Base-by-base conservation (phyloP, 2,888 invertebrate species). In the Xylota sylvarum region DNA sequence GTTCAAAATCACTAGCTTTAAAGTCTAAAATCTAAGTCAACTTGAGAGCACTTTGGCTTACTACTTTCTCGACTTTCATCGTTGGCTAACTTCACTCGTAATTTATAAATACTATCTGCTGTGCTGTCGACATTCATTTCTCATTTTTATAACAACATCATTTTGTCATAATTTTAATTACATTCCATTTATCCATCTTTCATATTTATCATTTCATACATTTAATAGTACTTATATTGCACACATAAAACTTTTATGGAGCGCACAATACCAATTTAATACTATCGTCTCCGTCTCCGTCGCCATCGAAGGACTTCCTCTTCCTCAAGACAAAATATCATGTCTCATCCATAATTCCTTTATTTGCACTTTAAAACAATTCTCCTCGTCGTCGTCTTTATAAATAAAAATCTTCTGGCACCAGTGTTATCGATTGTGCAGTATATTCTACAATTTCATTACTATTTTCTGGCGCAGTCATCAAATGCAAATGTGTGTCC, bases 341-440 rank as follows among this genome's bases (percentile, higher is more conserved):
- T 52, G 32, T 14, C 46, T 60, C 69, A 19, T 52, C 12, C 52
- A 70, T 70, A 27, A 62, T 52, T 70, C 52, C 43, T 52, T 55
- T 70, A 70, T 70, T 60, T 60, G 37, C 50, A 52, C 60, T 78
- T 62, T 46, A 70, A 78, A 78, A 70, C 70, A 78, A 78, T 78
- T 65, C 19, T 40, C 30, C 6, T 56, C 50, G 50, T 60, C 40
- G 52, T 43, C 30, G 69, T 60, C 67, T 43, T 27, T 43, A 62
- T 78, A 78, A 78, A 69, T 62, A 78, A 78, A 60, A 62, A n/a
- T 48, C 32, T 60, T 7, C 52, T 78, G 78, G 78, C 78, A 78
- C 78, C 69, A 69, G 69, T 55, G 52, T 27, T 55, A 70, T 70
- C 70, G 78, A 78, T 62, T 60, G 52, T 62, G 30, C 69, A 50